These are phyloP conservation scores for Coregonus clupeaformis DNA, from an alignment of 2,113 vertebrate genomes.

Conservation along the genomic window DNA sequence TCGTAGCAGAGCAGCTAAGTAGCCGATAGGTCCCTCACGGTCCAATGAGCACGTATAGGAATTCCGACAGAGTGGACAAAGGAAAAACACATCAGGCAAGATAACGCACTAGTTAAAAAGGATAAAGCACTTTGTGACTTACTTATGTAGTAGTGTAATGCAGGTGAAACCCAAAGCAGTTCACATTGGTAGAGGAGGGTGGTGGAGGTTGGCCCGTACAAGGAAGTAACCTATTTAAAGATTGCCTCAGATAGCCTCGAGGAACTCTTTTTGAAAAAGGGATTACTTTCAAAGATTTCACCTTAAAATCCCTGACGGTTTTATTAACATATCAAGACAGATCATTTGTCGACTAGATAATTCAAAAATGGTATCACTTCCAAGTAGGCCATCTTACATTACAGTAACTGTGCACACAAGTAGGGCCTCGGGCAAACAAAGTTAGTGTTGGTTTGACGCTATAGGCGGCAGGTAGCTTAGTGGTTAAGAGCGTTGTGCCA, in stretches of 20 bases:
- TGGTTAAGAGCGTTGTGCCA: no score
- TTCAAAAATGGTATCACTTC: no score
- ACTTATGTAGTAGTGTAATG: background rate
- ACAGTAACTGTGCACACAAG: no score
- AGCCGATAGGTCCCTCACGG: slow-evolving; percentile 7
- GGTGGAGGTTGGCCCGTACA: background rate
- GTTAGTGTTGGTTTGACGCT: background rate
- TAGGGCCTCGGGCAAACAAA: background rate
- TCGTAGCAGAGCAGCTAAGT: background rate
- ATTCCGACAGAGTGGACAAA: slow-evolving; percentile 18
- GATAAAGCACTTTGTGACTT: slow-evolving; percentile 26
- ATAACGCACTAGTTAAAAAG: slow-evolving; percentile 32
- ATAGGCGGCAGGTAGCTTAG: no score
- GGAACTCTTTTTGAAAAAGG: background rate
- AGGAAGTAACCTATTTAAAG: slow-evolving; percentile 1
- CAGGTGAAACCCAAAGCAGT: background rate
- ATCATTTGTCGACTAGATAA: background rate
- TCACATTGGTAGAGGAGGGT: background rate
- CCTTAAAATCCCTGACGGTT: background rate
- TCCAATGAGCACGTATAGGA: background rate
- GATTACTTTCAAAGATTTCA: background rate
- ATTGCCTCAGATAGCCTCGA: background rate
- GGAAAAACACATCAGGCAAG: slow-evolving; percentile 43
- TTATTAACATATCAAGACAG: background rate
- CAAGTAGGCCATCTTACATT: no score